A percentile compares a stretch with the other conserved stretches of the same genome.
phyloP scores from a whole-genome alignment of 2,113 vertebrate species.

The Cinclus mexicanus region DNA sequence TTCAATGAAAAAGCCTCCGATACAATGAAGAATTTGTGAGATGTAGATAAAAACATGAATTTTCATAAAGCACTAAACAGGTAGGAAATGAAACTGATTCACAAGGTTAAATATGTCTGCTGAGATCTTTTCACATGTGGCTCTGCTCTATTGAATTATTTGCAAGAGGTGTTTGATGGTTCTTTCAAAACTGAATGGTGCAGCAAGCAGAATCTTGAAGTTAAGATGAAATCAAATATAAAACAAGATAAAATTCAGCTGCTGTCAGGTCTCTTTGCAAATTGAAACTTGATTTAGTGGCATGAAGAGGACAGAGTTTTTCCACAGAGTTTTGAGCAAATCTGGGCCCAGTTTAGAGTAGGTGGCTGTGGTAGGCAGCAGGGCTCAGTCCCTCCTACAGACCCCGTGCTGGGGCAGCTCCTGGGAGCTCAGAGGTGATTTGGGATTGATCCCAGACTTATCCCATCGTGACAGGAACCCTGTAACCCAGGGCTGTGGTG shows the following conservation, averaged over 20 bases:
- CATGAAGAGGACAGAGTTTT: not conserved
- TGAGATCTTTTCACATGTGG: not conserved
- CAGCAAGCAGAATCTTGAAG: not conserved
- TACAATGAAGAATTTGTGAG: constrained; percentile 8
- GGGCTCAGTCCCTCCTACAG: not conserved
- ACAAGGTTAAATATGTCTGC: constrained; percentile 36
- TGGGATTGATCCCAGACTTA: not conserved
- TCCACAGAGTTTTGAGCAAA: not conserved
- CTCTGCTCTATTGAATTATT: not conserved
- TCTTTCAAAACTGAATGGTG: constrained; percentile 5
- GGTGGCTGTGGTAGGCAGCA: not conserved
- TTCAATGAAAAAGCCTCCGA: not conserved
- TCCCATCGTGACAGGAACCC: not conserved
- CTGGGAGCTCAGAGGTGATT: not conserved
- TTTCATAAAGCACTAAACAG: constrained; percentile 42
- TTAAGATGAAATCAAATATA: constrained; percentile 8
- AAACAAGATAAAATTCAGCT: constrained; percentile 11
- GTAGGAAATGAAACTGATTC: constrained; percentile 41
- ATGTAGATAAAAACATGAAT: constrained; percentile 44
- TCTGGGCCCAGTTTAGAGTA: not conserved
- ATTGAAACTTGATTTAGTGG: not conserved
- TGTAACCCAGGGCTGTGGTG: not conserved
- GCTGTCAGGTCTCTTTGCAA: not conserved
- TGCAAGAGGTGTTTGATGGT: constrained; percentile 17
- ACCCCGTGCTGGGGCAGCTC: not conserved